phyloP scores from a whole-genome alignment of 2,888 invertebrate species.

The Nomada fabriciana region DNA sequence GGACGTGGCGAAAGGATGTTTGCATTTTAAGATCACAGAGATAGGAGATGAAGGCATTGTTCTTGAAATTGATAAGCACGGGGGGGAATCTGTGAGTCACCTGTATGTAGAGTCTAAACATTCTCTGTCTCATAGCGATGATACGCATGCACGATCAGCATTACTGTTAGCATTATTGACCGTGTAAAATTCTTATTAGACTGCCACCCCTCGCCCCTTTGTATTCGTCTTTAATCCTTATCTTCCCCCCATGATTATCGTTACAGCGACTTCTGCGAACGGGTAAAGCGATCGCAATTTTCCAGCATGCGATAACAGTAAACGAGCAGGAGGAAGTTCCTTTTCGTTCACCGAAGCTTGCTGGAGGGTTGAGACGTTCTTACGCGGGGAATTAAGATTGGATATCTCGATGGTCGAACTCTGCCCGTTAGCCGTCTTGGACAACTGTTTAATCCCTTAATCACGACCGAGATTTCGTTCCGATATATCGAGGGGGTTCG shows the following conservation, averaged over 20 bases:
- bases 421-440: conserved; percentile 41
- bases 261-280: conserved; percentile 50
- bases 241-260: conserved; percentile 50
- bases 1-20: too few species aligned
- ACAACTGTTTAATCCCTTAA: conserved; percentile 69
- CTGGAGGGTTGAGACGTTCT: conserved; percentile 47
- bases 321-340: conserved; percentile 33
- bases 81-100: too few species aligned
- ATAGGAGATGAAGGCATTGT: too few species aligned
- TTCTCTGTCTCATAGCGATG: too few species aligned
- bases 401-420: conserved; percentile 55
- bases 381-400: conserved; percentile 62
- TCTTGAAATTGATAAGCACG: too few species aligned
- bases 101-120: too few species aligned
- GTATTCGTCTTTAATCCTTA: conserved; percentile 29
- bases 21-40: too few species aligned
- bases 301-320: conserved; percentile 53
- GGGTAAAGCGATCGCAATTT: conserved; percentile 51
- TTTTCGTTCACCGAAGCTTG: conserved; percentile 2
- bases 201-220: too few species aligned
- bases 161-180: too few species aligned
- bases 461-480: conserved; percentile 44
- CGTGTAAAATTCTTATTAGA: too few species aligned
- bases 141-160: too few species aligned
- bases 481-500: conserved; percentile 39